Conservation (phyloP, 2,888 invertebrate species). For the Chloroclystis v-ata region DNA sequence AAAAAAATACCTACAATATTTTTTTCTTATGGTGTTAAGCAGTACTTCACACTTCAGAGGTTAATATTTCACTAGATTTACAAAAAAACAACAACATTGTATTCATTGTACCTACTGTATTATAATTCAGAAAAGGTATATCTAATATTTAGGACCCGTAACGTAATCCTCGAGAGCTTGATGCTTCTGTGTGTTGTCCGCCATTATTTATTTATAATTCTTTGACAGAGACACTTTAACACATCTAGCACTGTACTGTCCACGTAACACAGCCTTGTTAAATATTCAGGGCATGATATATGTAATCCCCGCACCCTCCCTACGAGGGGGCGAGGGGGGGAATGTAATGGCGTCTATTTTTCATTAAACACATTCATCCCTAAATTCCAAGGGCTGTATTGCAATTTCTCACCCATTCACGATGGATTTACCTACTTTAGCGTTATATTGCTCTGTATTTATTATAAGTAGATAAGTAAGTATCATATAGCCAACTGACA, state of each 20-base stretch:
- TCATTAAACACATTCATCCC: slow-evolving; percentile 24
- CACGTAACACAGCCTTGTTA: slow-evolving; percentile 14
- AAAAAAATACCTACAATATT: too few relatives aligned
- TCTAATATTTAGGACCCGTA: too few relatives aligned
- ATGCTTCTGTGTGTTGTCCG: too few relatives aligned
- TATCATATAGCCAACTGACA: too few relatives aligned
- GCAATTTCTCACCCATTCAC: slow-evolving; percentile 4
- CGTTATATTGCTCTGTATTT: not conserved
- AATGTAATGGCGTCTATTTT: slow-evolving; percentile 22
- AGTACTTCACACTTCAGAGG: too few relatives aligned
- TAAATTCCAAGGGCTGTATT: slow-evolving; percentile 3
- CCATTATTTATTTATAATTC: too few relatives aligned
- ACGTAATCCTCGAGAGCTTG: too few relatives aligned
- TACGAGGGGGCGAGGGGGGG: not conserved
- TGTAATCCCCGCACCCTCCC: slow-evolving; percentile 9
- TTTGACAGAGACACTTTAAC: not conserved
- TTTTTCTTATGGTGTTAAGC: too few relatives aligned
- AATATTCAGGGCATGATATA: slow-evolving; percentile 20
- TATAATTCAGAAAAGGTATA: too few relatives aligned
- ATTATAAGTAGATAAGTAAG: not conserved
- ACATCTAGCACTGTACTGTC: slow-evolving; percentile 2
- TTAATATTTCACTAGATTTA: too few relatives aligned
- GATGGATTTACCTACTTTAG: not conserved
- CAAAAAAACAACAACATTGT: too few relatives aligned
- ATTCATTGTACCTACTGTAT: too few relatives aligned